phyloP scores from a whole-genome alignment of 2,797 vertebrate species.

The Pygocentrus nattereri region DNA sequence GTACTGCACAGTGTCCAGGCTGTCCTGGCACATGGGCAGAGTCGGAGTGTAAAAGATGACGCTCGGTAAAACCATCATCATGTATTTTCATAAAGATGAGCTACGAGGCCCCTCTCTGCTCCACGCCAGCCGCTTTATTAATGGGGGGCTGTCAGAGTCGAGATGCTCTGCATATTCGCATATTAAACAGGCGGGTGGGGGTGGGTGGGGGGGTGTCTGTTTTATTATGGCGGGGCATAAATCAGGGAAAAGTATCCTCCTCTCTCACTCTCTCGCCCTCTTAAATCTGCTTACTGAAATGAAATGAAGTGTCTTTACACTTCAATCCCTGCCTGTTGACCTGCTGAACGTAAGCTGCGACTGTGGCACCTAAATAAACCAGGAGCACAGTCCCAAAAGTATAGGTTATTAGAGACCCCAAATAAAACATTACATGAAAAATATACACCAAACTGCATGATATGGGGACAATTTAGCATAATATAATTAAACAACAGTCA shows the following conservation, averaged over 20 bases:
- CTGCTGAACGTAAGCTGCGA: background rate
- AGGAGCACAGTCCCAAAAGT: background rate
- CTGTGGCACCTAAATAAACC: background rate
- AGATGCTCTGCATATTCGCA: conserved; percentile 99
- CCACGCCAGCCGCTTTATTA: conserved; percentile 94
- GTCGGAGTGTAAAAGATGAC: conserved; percentile 88
- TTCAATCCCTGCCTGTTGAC: conserved; percentile 77
- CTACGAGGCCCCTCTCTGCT: conserved; percentile 92
- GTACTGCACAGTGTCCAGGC: conserved; percentile 82
- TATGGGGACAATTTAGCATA: background rate
- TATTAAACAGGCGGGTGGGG: conserved; percentile 98
- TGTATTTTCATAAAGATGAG: conserved; percentile 99
- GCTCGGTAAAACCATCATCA: conserved; percentile 98
- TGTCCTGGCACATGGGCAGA: conserved; percentile 83
- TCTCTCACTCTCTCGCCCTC: conserved; percentile 82
- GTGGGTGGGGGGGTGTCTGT: conserved; percentile 85
- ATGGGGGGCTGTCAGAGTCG: conserved; percentile 97
- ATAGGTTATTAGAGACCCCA: background rate
- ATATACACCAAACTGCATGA: background rate
- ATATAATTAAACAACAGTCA: background rate
- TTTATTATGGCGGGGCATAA: conserved; percentile 99
- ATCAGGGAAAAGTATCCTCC: conserved; percentile 99
- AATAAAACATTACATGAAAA: background rate
- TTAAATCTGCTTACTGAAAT: conserved; percentile 90
- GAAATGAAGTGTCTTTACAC: conserved; percentile 88